Conservation (phyloP, 2,113 vertebrate genomes). For the Prunella himalayana region DNA sequence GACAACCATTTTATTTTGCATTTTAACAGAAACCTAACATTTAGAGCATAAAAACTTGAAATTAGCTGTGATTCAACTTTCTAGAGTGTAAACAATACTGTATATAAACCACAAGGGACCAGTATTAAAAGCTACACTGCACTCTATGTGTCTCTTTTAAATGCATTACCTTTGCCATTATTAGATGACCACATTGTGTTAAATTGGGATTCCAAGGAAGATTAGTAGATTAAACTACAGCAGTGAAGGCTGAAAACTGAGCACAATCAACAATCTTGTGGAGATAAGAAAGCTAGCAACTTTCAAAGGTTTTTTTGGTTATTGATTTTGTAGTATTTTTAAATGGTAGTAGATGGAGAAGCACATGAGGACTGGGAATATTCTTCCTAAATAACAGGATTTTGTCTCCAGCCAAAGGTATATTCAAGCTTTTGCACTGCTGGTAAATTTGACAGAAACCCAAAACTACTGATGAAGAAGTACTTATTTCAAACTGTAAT, state of each 20-base stretch:
- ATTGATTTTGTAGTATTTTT: background rate
- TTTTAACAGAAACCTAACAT: background rate
- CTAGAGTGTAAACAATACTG: background rate
- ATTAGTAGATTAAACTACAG: background rate
- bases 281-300: background rate
- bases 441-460: background rate
- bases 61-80: background rate
- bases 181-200: background rate
- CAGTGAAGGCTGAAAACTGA: background rate
- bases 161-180: background rate
- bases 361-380: background rate
- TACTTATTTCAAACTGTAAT: background rate
- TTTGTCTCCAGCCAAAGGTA: background rate
- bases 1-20: background rate
- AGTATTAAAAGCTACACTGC: background rate
- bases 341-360: background rate
- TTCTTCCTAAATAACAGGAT: background rate
- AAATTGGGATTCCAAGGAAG: background rate
- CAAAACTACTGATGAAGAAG: background rate
- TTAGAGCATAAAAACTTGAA: background rate
- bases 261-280: background rate
- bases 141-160: background rate
- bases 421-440: background rate
- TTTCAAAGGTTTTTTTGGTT: background rate
- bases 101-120: background rate